Evolutionary conservation across 2,888 invertebrate genomes (phyloP).

Genomic region (Cantharis rustica): DNA sequence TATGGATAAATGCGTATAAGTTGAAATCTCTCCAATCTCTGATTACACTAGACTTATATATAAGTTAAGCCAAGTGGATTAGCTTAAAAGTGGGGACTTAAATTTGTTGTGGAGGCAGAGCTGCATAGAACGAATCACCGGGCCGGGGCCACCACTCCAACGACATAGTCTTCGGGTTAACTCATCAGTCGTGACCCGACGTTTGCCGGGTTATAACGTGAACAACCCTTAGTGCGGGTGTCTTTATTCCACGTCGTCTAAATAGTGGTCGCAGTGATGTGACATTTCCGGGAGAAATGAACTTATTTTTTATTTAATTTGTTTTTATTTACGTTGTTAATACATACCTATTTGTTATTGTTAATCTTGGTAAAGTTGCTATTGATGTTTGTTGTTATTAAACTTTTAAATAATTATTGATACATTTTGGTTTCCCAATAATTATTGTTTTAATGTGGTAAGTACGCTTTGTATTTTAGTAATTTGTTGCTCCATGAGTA

Average conservation of each 20-base stretch:
- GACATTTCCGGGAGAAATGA: slow-evolving; percentile 33
- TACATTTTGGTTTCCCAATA: not conserved
- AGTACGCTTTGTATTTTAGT: not conserved
- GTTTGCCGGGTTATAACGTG: slow-evolving; percentile 37
- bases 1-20: slow-evolving; percentile 6
- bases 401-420: slow-evolving; percentile 7
- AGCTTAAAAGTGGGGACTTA: slow-evolving; percentile 43
- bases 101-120: slow-evolving; percentile 49
- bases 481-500: not conserved
- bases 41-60: slow-evolving; percentile 15
- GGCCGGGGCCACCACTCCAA: slow-evolving; percentile 48
- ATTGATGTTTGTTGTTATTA: slow-evolving; percentile 7
- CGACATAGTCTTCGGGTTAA: slow-evolving; percentile 39
- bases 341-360: slow-evolving; percentile 2
- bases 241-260: slow-evolving; percentile 17
- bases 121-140: slow-evolving; percentile 51
- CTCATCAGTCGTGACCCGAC: slow-evolving; percentile 45
- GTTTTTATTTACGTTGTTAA: slow-evolving; percentile 33
- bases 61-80: slow-evolving; percentile 21
- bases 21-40: slow-evolving; percentile 20
- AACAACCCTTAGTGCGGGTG: slow-evolving; percentile 13
- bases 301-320: slow-evolving; percentile 27
- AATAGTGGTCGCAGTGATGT: slow-evolving; percentile 39
- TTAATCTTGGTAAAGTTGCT: slow-evolving; percentile 10
- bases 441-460: not conserved